These are phyloP conservation scores for Lepus timidus DNA, from an alignment of 2,113 vertebrate species.

Conservation along the genomic window DNA sequence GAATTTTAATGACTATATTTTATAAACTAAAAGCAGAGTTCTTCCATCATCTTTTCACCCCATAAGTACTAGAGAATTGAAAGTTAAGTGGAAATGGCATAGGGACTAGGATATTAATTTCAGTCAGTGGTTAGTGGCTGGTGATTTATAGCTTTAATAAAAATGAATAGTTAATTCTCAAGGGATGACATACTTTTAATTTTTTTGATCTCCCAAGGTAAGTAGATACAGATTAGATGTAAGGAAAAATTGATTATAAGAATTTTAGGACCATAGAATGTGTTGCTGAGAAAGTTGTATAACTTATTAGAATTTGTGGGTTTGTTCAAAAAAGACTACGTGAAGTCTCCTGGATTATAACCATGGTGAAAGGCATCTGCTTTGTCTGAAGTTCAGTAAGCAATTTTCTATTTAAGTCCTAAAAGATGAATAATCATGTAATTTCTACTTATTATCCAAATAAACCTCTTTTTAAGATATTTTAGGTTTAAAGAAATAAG, in stretches of 20 bases:
- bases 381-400: constrained; percentile 28
- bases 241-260: constrained; percentile 51
- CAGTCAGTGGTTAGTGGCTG: constrained; percentile 60
- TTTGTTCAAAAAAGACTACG: background rate
- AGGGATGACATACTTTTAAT: constrained; percentile 39
- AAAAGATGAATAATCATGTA: constrained; percentile 14
- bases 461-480: background rate
- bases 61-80: constrained; percentile 24
- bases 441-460: constrained; percentile 28
- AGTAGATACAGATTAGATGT: constrained; percentile 31
- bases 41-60: constrained; percentile 48
- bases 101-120: constrained; percentile 73
- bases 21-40: constrained; percentile 57
- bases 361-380: background rate
- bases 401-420: background rate
- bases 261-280: constrained; percentile 53
- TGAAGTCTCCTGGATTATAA: background rate
- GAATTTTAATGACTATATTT: constrained; percentile 62
- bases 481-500: background rate
- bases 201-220: constrained; percentile 55
- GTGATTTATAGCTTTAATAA: constrained; percentile 82
- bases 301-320: constrained; percentile 42
- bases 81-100: constrained; percentile 65
- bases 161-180: constrained; percentile 72
- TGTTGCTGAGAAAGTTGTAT: background rate